Evolutionary conservation across 1,140 invertebrate genomes (phyloP), one percentile per base, ranked within the genome.

Genomic region (Drosophila paulistorum): DNA sequence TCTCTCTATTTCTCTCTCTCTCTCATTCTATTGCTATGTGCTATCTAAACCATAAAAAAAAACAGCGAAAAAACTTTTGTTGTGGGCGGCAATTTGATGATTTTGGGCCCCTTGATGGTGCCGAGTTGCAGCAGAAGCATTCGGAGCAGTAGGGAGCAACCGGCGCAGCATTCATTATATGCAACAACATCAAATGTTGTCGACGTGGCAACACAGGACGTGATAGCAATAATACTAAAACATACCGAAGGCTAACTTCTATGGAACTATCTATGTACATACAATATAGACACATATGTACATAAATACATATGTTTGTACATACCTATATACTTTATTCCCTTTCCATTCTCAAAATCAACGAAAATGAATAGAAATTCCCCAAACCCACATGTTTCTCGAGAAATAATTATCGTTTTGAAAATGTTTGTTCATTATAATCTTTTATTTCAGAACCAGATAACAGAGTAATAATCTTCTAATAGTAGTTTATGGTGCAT

Each of bases 141-240:
- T 17, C 17, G 17, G 17, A 30, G 30, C 30, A 30, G 30, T 30
- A 0, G 26, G 6, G 30, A 30, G 30, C 30, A 30, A 30, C 5
- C 30, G 30, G 30, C 30, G 30, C 30, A 30, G 76, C 76, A 82
- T 86, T 86, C 83, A 87, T 86, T 86, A 87, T 86, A 74, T 81
- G 79, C 83, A 86, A 86, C 82, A 86, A 86, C 79, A 87, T 79
- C 83, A 87, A 87, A 81, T 82, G 72, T 77, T 87, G 83, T 77
- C 79, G 83, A 86, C 83, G 83, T 87, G 69, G 83, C 79, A 62
- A 84, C 73, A 71, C 82, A 81, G 67, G 61, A 70, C 74, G 74
- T 71, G 77, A 77, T 71, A 74, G 82, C 82, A 81, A 86, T 86
- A 86, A 87, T 74, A 87, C 75, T 86, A 79, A 86, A 85, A 86